phyloP scores from a whole-genome alignment of 37 sponge, comb jelly and placozoan genomes.

The Eunapius fragilis region DNA sequence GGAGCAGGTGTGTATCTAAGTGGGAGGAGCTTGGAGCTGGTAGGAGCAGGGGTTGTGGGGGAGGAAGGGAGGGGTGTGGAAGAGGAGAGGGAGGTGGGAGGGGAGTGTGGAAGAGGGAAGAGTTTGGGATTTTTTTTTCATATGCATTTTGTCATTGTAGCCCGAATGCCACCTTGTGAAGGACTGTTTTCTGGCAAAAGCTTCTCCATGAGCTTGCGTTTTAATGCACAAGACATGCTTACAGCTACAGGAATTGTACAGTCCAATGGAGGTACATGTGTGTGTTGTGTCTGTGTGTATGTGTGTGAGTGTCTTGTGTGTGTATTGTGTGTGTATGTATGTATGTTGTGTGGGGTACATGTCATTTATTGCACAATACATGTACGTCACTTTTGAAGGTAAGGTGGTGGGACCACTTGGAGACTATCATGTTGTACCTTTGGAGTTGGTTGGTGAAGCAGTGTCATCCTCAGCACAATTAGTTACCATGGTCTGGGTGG shows the following conservation, averaged over 20 bases:
- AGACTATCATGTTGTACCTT: constrained; percentile 24
- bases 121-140: background rate
- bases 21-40: background rate
- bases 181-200: constrained; percentile 34
- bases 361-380: background rate
- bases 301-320: background rate
- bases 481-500: constrained; percentile 63
- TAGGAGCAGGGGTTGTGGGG: background rate
- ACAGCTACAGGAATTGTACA: constrained; percentile 5
- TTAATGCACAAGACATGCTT: constrained; percentile 7
- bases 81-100: background rate
- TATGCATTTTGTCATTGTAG: constrained; percentile 2
- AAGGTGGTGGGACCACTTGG: background rate
- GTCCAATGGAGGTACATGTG: constrained; percentile 23
- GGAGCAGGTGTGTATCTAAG: background rate
- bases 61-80: background rate
- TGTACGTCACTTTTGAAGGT: background rate
- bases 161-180: constrained; percentile 9
- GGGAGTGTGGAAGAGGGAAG: background rate
- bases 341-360: background rate
- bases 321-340: background rate
- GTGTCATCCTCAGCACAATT: background rate
- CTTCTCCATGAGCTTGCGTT: constrained; percentile 18
- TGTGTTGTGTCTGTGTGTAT: constrained; percentile 10
- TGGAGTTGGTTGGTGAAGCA: constrained; percentile 20